Evolutionary conservation across 2,888 invertebrate species (phyloP).

Genomic region (Calliphora vomitoria): DNA sequence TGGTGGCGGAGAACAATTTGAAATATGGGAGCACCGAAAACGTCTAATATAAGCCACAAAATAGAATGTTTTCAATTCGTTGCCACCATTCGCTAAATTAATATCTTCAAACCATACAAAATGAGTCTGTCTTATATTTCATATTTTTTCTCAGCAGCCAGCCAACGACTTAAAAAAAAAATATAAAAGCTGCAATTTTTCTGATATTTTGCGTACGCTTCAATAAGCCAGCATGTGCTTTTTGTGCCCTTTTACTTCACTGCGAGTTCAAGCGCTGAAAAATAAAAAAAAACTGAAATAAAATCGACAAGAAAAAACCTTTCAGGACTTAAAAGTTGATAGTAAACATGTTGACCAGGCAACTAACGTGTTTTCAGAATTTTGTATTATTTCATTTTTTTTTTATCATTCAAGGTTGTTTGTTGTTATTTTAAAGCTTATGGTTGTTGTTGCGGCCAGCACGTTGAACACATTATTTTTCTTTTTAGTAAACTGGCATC

Average conservation of each 20-base stretch:
- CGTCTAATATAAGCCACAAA: too few species aligned
- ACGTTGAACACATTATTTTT: not conserved
- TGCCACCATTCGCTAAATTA: not conserved
- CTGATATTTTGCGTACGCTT: slow-evolving; percentile 52
- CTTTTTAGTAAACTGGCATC: too few species aligned
- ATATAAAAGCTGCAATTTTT: slow-evolving; percentile 66
- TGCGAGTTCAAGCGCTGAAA: too few species aligned
- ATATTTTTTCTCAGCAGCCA: slow-evolving; percentile 3
- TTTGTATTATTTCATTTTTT: not conserved
- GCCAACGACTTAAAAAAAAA: slow-evolving; percentile 1
- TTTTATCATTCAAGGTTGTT: slow-evolving; percentile 59
- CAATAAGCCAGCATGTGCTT: slow-evolving; percentile 62
- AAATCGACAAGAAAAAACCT: slow-evolving; percentile 29
- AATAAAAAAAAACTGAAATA: not conserved
- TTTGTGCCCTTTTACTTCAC: not conserved
- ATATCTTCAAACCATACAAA: slow-evolving; percentile 7
- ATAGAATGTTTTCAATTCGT: slow-evolving; percentile 19
- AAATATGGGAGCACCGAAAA: too few species aligned
- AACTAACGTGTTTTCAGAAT: slow-evolving; percentile 36
- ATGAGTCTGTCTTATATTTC: slow-evolving; percentile 12
- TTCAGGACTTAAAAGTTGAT: slow-evolving; percentile 39
- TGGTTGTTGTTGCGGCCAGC: slow-evolving; percentile 11
- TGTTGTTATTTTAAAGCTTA: slow-evolving; percentile 18
- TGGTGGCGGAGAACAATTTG: too few species aligned
- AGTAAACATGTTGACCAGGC: slow-evolving; percentile 60